Base-by-base conservation (phyloP, 92 coral and sea anemone genomes). In the Zoanthus sansibaricus region DNA sequence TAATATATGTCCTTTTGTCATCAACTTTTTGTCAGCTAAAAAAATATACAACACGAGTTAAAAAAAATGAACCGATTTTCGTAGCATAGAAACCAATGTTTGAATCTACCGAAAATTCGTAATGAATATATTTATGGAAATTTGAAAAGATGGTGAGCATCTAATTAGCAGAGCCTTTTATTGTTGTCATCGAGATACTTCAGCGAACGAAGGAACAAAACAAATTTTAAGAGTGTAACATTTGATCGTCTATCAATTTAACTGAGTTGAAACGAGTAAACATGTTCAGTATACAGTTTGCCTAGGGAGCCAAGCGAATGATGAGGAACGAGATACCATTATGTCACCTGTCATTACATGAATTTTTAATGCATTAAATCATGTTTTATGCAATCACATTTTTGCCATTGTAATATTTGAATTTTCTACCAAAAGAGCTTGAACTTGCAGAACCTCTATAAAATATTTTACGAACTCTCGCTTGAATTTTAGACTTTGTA, bases 301-400 rank as follows among this genome's bases (percentile, higher is more conserved):
- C 55, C 55, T 49, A 17, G 58, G 72, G 58, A 66, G 49, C 54
- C 42, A 61, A 17, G 71, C 72, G 6, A 78, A 51, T 25, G 72
- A 78, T 56, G 42, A 45, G 8, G 75, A 78, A 21, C 16, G 71
- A 79, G 84, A 73, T 90, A 66, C 74, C 37, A 17, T 25, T 45
- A 15, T 47, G 21, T 71, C 93, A 90, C 93, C 93, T 90, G 93
- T 90, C 76, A 48, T 17, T 21, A 30, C 46, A 90, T 90, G 88
- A 90, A 90, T 87, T 83, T 82, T 90, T 90, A 87, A 90, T 90
- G 69, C 61, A 90, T 90, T 74, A 82, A 76, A 75, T 86, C 90
- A 87, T 90, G 87, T 87, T 90, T 88, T 82, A 90, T 83, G 72
- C 84, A 69, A 72, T 56, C 85, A 71, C 37, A 82, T 77, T 82